Conservation (phyloP, 2,888 invertebrate genomes). For the Drosophila dives region DNA sequence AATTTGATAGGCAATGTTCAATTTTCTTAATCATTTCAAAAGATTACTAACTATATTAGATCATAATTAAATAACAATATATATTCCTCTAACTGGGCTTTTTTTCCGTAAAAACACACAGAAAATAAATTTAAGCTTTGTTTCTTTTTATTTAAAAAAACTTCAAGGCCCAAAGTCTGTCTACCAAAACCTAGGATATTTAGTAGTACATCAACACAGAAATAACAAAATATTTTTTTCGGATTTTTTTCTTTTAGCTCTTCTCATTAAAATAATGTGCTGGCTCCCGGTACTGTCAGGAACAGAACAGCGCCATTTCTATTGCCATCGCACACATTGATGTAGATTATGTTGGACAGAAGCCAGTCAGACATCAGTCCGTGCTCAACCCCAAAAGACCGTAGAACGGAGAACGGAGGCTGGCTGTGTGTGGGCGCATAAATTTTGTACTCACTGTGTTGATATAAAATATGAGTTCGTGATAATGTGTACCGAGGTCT, state of each 20-base stretch:
- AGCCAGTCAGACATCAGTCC: slow-evolving; percentile 66
- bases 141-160: background rate
- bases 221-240: background rate
- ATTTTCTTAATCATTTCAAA: background rate
- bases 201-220: slow-evolving; percentile 8
- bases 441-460: slow-evolving; percentile 60
- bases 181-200: slow-evolving; percentile 10
- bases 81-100: background rate
- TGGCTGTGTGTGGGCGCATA: slow-evolving; percentile 69
- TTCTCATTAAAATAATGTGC: slow-evolving; percentile 33
- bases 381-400: slow-evolving; percentile 43
- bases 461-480: slow-evolving; percentile 71
- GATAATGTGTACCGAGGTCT: slow-evolving; percentile 54
- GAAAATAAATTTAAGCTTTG: background rate
- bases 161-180: background rate
- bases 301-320: slow-evolving; percentile 13
- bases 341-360: slow-evolving; percentile 75
- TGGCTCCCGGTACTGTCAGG: slow-evolving; percentile 20
- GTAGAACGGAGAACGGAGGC: background rate
- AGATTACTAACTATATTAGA: background rate
- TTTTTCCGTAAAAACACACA: background rate
- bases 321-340: slow-evolving; percentile 45
- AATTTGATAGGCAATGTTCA: too few relatives aligned
- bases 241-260: slow-evolving; percentile 4
- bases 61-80: background rate